Conservation (phyloP, 1,140 invertebrate species). For the Medauroidea extradentata region DNA sequence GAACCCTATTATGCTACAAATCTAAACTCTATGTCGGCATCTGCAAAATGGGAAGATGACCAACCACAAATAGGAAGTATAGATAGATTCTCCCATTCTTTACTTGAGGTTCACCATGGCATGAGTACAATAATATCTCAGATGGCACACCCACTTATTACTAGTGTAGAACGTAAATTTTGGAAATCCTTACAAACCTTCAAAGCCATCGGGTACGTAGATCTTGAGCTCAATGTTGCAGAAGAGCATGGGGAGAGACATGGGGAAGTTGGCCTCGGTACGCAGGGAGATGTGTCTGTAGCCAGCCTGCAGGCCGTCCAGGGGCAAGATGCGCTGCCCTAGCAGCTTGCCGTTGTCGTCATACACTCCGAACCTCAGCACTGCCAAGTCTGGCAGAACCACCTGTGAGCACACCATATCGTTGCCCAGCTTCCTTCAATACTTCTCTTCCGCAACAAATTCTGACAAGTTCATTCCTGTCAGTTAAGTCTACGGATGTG, state of each 20-base stretch:
- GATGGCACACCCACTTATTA: no score
- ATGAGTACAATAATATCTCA: no score
- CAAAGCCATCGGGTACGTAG: constrained; percentile 98
- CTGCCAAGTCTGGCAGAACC: constrained; percentile 95
- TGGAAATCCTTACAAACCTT: constrained; percentile 57
- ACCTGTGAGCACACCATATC: constrained; percentile 62
- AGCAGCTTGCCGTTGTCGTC: constrained; percentile 97
- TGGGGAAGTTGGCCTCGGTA: constrained; percentile 98
- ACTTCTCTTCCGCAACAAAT: no score
- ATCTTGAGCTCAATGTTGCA: constrained; percentile 99
- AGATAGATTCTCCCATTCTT: no score
- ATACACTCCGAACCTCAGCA: constrained; percentile 96
- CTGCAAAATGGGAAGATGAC: no score
- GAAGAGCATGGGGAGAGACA: constrained; percentile 97
- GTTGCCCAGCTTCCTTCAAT: no score
- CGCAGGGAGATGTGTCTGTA: constrained; percentile 96
- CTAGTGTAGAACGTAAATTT: not conserved
- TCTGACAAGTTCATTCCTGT: no score
- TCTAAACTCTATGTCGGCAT: no score
- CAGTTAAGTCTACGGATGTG: no score
- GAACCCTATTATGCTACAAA: no score
- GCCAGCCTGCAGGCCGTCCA: constrained; percentile 96
- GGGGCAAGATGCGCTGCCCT: constrained; percentile 93
- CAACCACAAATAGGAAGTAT: no score
- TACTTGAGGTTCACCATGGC: no score